Evolutionary conservation across 1,140 invertebrate genomes (phyloP), one percentile per base, ranked within the genome.

Genomic region (Theocolax elegans): DNA sequence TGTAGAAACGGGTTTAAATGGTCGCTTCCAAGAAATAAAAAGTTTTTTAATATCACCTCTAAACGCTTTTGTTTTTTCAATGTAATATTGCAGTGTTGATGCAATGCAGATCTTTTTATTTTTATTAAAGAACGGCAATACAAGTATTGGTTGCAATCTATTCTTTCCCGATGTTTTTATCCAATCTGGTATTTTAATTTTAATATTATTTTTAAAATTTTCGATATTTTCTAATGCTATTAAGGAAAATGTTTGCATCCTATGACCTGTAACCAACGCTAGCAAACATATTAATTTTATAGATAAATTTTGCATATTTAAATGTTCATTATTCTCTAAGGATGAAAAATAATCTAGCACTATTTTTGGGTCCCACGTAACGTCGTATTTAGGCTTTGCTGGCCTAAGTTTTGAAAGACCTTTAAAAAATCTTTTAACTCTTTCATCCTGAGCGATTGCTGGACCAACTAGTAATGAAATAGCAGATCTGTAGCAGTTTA

Each of bases 351-450:
- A 53, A 46, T 72, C 48, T 17, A 73, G 17, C 3, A 73, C 66
- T 1, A 70, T n/a, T 23, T 65, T 65, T 4, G 74, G 74, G 21
- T 79, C 71, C 75, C 75, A 79, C 10, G 72, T 76, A 0, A 10
- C 70, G 4, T 72, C 51, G 15, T 76, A 75, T 58, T 67, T 74
- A 7, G 70, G 58, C 17, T 60, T 56, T 15, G 46, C 12, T 10
- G 66, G 69, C 48, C 63, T 42, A 1, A 29, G 12, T 17, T 66
- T 40, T 2, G 56, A 19, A n/a, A 72, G 25, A 3, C 72, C 69
- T 53, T 49, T 70, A 29, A 70, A 72, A 21, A 74, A 72, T 10
- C 74, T 35, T 21, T 44, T 68, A 1, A 74, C 19, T 40, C 49
- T 60, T 12, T 54, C 15, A 35, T 74, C 64, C 23, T 64, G 25